A percentile compares a stretch with the other conserved stretches of the same genome.
Conservation (phyloP, 2,797 vertebrate species). For the Acomys russatus region DNA sequence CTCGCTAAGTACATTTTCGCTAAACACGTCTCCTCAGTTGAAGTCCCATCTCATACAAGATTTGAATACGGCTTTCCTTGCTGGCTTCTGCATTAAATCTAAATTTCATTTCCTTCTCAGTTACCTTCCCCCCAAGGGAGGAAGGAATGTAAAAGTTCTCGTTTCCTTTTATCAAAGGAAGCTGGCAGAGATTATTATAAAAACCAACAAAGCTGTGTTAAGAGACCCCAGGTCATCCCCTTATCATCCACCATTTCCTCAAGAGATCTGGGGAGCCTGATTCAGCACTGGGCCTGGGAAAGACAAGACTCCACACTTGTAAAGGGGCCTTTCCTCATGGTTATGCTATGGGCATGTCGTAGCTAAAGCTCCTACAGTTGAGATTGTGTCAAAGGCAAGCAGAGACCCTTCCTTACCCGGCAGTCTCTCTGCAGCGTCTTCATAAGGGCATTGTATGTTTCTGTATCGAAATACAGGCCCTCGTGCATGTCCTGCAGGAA, state of each 20-base stretch:
- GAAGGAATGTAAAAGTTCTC: slow-evolving; percentile 26
- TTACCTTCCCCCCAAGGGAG: not conserved
- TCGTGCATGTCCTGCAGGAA: slow-evolving; percentile 96
- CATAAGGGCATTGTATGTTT: slow-evolving; percentile 95
- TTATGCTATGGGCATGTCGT: not conserved
- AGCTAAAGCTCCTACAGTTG: not conserved
- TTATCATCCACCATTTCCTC: not conserved
- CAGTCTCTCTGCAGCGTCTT: slow-evolving; percentile 98
- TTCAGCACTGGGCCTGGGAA: not conserved
- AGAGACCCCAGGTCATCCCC: not conserved
- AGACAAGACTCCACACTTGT: not conserved
- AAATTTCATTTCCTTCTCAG: slow-evolving; percentile 44
- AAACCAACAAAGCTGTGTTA: not conserved
- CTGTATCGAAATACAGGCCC: slow-evolving; percentile 95
- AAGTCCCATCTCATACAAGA: slow-evolving; percentile 20
- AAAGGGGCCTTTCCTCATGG: not conserved
- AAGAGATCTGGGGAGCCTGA: not conserved
- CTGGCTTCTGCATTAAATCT: slow-evolving; percentile 2
- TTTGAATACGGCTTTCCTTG: slow-evolving; percentile 18
- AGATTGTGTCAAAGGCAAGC: not conserved
- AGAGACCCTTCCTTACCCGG: slow-evolving; percentile 90
- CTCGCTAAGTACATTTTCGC: not conserved
- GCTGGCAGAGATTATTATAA: not conserved
- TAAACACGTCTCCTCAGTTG: not conserved
- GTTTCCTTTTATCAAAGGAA: slow-evolving; percentile 56